Conservation (phyloP, 2,113 vertebrate species). For the Xerus inauris region DNA sequence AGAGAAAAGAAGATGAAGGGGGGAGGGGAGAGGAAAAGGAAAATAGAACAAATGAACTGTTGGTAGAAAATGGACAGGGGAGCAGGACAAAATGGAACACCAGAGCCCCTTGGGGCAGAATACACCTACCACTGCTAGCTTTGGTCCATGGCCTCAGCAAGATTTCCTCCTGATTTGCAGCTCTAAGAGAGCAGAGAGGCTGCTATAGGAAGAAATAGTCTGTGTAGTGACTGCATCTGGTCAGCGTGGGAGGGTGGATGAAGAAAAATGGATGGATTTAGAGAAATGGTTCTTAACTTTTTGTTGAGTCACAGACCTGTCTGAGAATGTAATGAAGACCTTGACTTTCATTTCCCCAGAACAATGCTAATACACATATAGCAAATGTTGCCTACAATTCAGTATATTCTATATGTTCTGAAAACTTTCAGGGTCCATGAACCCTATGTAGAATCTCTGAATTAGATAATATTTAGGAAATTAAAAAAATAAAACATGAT, state of each 20-base stretch:
- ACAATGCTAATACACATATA: conserved; percentile 30
- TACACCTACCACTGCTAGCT: background rate
- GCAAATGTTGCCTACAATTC: conserved; percentile 42
- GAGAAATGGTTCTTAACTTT: conserved; percentile 45
- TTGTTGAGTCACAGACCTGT: conserved; percentile 38
- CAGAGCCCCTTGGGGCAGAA: background rate
- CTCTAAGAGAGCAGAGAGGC: background rate
- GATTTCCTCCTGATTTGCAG: background rate
- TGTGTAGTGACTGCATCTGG: conserved; percentile 26
- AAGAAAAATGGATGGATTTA: background rate
- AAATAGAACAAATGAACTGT: conserved; percentile 1
- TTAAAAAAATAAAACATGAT: conserved; percentile 13
- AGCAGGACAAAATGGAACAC: background rate
- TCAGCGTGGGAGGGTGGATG: conserved; percentile 15
- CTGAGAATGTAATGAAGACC: conserved; percentile 51
- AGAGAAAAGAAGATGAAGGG: conserved; percentile 22
- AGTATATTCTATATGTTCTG: conserved; percentile 28
- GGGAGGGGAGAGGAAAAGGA: background rate
- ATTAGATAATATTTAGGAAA: conserved; percentile 14
- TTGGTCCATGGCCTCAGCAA: background rate
- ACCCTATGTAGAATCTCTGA: conserved; percentile 5
- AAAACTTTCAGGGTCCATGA: conserved; percentile 8
- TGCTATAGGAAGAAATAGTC: background rate
- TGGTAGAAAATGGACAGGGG: background rate
- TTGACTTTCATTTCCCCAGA: background rate